Conservation (phyloP, 2,888 invertebrate species). For the Lycocerus yunnanus region DNA sequence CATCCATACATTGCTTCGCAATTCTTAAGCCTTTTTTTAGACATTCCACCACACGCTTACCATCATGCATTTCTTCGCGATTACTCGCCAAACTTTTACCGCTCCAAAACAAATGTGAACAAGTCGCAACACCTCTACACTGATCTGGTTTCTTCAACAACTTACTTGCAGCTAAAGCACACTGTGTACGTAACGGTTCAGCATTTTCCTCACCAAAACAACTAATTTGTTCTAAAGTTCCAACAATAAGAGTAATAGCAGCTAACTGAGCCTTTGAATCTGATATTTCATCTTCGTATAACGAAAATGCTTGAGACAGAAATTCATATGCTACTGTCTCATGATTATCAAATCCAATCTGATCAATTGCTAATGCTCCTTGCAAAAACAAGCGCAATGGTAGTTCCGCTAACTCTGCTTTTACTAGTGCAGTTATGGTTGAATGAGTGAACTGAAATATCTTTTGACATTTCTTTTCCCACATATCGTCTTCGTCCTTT, state of each 20-base stretch:
- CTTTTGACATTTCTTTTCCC: slow-evolving; percentile 98
- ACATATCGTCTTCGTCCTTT: slow-evolving; percentile 88
- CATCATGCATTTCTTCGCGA: slow-evolving; percentile 78
- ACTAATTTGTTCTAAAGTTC: slow-evolving; percentile 91
- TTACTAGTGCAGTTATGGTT: slow-evolving; percentile 91
- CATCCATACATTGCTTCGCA: slow-evolving; percentile 97
- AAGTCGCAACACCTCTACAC: slow-evolving; percentile 90
- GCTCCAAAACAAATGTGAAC: slow-evolving; percentile 98
- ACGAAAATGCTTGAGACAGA: slow-evolving; percentile 91
- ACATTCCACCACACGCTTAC: slow-evolving; percentile 90
- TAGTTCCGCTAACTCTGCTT: slow-evolving; percentile 92
- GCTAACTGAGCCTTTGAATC: slow-evolving; percentile 96
- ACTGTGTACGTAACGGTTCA: slow-evolving; percentile 93
- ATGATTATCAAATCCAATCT: slow-evolving; percentile 91
- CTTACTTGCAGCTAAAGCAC: slow-evolving; percentile 94
- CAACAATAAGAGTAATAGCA: slow-evolving; percentile 93
- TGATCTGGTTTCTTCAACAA: slow-evolving; percentile 98
- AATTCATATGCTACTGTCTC: slow-evolving; percentile 99
- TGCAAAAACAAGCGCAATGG: slow-evolving; percentile 93
- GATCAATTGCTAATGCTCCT: slow-evolving; percentile 91
- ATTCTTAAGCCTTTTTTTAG: slow-evolving; percentile 94
- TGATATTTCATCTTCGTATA: slow-evolving; percentile 98
- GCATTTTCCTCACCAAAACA: slow-evolving; percentile 97
- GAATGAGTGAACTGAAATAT: slow-evolving; percentile 98
- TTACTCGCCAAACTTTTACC: slow-evolving; percentile 63